These are phyloP conservation scores for Athetis lepigone DNA, from an alignment of 2,888 invertebrate species.

Conservation along the genomic window DNA sequence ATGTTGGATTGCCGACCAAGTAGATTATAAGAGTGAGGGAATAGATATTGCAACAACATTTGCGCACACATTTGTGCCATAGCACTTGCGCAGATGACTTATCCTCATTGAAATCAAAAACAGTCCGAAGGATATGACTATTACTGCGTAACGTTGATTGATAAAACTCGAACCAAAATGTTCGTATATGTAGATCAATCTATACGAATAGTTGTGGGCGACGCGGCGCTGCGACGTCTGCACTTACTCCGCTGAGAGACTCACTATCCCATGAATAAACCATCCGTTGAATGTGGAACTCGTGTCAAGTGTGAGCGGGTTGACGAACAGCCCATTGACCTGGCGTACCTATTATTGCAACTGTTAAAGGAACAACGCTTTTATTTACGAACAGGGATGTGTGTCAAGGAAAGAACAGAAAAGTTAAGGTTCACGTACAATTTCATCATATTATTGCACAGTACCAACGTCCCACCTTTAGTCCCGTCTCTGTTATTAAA, in stretches of 20 bases:
- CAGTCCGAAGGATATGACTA: too few species aligned
- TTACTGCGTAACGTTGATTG: too few species aligned
- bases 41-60: too few species aligned
- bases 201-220: constrained; percentile 54
- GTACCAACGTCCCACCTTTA: not conserved
- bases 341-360: constrained; percentile 56
- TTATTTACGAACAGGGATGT: not conserved
- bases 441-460: not conserved
- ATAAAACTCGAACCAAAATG: constrained; percentile 17
- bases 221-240: constrained; percentile 65
- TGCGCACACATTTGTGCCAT: too few species aligned
- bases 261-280: constrained; percentile 80
- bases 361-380: constrained; percentile 57
- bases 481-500: not conserved
- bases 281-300: constrained; percentile 81
- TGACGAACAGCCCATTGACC: constrained; percentile 73
- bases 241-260: constrained; percentile 70
- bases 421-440: not conserved
- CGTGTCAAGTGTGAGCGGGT: constrained; percentile 79
- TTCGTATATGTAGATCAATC: not conserved
- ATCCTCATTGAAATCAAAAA: too few species aligned
- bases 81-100: too few species aligned
- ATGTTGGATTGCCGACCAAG: too few species aligned
- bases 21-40: too few species aligned
- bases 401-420: too few species aligned